Conservation (phyloP, 2,888 invertebrate genomes). For the Euspilapteryx auroguttella region DNA sequence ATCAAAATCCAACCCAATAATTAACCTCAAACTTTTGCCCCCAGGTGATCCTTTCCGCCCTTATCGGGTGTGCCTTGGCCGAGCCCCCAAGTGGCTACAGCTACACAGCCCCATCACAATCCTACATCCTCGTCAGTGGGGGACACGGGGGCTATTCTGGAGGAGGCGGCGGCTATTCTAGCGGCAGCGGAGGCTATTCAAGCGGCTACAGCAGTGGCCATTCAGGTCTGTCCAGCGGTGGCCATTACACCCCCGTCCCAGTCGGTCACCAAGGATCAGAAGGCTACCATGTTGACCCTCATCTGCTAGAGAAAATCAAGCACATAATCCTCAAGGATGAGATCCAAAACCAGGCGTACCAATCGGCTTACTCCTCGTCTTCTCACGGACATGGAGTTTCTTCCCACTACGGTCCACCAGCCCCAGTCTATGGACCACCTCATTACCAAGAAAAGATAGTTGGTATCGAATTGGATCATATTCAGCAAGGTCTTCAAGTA, state of each 20-base stretch:
- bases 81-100: conserved; percentile 78
- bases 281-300: conserved; percentile 79
- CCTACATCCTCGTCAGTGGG: conserved; percentile 66
- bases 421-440: conserved; percentile 70
- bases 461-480: conserved; percentile 81
- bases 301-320: conserved; percentile 79
- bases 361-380: conserved; percentile 49
- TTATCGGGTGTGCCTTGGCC: conserved; percentile 74
- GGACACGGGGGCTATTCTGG: conserved; percentile 50
- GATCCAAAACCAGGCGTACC: conserved; percentile 54
- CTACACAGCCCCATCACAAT: conserved; percentile 65
- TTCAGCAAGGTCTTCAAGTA: conserved; percentile 85
- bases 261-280: conserved; percentile 78
- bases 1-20: too few relatives aligned
- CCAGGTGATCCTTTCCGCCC: conserved; percentile 69
- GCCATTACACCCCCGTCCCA: conserved; percentile 75
- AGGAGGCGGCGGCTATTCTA: too few relatives aligned
- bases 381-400: conserved; percentile 59
- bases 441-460: conserved; percentile 63
- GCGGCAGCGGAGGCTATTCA: conserved; percentile 22
- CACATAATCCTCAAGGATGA: conserved; percentile 84
- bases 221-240: conserved; percentile 62
- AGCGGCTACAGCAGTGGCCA: conserved; percentile 38
- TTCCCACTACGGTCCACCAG: conserved; percentile 71
- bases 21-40: conserved; percentile 10